phyloP scores from a whole-genome alignment of 2,113 vertebrate genomes.

The Pituophis catenifer region DNA sequence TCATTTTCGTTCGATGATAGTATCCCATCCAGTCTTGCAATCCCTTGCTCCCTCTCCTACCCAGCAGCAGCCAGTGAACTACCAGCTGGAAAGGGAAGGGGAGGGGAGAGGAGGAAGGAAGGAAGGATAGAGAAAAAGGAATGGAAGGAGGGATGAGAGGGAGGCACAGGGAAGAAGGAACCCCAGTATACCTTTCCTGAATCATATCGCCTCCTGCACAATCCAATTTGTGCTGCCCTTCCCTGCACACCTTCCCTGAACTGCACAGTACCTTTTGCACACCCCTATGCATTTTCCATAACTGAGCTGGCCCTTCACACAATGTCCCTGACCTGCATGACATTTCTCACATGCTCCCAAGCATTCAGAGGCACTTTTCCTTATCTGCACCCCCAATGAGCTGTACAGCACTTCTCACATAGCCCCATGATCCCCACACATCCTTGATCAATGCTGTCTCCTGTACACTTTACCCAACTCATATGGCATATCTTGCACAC shows the following conservation, averaged over 20 bases:
- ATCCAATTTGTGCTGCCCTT: too few species aligned
- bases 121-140: not conserved
- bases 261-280: not conserved
- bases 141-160: not conserved
- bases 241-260: not conserved
- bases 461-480: too few species aligned
- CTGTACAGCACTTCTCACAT: too few species aligned
- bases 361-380: too few species aligned
- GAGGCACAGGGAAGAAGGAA: not conserved
- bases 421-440: not conserved
- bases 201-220: too few species aligned
- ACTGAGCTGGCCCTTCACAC: too few species aligned
- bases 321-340: not conserved
- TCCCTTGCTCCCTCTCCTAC: not conserved
- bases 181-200: not conserved
- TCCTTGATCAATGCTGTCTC: not conserved
- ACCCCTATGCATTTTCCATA: not conserved
- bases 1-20: not conserved
- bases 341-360: not conserved
- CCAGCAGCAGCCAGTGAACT: not conserved
- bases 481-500: too few species aligned
- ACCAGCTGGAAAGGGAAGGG: not conserved
- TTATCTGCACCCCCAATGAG: too few species aligned
- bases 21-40: not conserved
- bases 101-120: not conserved